These are phyloP conservation scores for Pseudomyrmex pallidus DNA, from an alignment of 1,140 invertebrate genomes.

Conservation along the genomic window DNA sequence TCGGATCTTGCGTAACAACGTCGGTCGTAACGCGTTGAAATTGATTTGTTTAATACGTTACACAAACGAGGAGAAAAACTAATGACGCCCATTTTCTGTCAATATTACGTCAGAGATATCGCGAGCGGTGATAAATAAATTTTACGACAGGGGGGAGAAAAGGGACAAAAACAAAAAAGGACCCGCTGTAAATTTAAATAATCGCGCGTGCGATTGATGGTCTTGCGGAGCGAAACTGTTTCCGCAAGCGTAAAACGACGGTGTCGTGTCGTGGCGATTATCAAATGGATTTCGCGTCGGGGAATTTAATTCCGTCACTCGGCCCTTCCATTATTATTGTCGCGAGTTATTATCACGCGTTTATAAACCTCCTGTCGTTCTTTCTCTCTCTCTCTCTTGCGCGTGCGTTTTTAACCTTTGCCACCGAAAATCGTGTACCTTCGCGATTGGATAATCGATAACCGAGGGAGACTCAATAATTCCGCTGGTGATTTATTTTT, in stretches of 20 bases:
- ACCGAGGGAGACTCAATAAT: constrained; percentile 41
- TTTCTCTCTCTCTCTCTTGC: neutral
- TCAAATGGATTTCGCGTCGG: constrained; percentile 28
- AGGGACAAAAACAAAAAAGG: neutral
- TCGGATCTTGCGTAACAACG: constrained; percentile 6
- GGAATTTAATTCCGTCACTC: constrained; percentile 44
- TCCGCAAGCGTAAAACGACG: constrained; percentile 5
- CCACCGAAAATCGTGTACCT: constrained; percentile 32
- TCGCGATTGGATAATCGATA: constrained; percentile 45
- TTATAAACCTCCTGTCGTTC: no score
- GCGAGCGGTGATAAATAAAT: neutral
- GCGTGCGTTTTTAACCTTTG: constrained; percentile 46
- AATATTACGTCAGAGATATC: constrained; percentile 20
- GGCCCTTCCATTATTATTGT: constrained; percentile 8
- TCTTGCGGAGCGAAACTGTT: neutral
- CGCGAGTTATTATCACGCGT: constrained; percentile 33
- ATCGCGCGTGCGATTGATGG: constrained; percentile 16
- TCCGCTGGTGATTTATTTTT: constrained; percentile 39
- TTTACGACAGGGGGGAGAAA: constrained; percentile 21
- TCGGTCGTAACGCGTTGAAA: constrained; percentile 14
- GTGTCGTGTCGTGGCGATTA: constrained; percentile 5
- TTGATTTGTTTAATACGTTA: constrained; percentile 39
- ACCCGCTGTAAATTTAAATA: constrained; percentile 43
- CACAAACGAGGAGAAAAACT: constrained; percentile 3
- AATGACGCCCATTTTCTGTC: constrained; percentile 44